Conservation (phyloP, 2,888 invertebrate species). For the Patella depressa region DNA sequence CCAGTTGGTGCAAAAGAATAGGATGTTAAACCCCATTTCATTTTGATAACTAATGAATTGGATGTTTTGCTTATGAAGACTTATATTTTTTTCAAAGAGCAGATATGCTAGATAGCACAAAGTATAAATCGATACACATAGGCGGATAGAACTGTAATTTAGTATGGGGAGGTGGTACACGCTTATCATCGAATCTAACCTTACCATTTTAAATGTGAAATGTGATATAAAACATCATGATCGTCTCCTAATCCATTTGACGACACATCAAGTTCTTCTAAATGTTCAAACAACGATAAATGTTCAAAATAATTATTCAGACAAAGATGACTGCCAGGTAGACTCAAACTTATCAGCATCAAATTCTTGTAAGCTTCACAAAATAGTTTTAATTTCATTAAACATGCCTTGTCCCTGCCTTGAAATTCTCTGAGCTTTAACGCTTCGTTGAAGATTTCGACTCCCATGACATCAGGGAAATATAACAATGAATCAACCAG, state of each 20-base stretch:
- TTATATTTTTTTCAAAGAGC: too few relatives aligned
- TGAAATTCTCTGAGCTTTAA: slow-evolving; percentile 24
- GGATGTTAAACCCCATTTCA: too few relatives aligned
- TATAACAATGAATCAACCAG: slow-evolving; percentile 37
- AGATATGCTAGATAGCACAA: too few relatives aligned
- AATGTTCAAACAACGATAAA: slow-evolving; percentile 28
- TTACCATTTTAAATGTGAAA: slow-evolving; percentile 30
- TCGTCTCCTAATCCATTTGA: slow-evolving; percentile 39
- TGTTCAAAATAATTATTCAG: slow-evolving; percentile 31
- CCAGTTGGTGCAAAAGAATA: too few relatives aligned
- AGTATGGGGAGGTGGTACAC: not conserved
- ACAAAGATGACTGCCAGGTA: slow-evolving; percentile 26
- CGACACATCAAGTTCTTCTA: slow-evolving; percentile 31
- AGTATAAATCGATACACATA: too few relatives aligned
- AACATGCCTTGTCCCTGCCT: not conserved
- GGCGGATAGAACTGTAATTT: too few relatives aligned
- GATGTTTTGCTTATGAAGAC: too few relatives aligned
- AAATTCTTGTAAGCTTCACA: slow-evolving; percentile 30
- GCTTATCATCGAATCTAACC: not conserved
- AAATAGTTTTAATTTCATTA: slow-evolving; percentile 23
- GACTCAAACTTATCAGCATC: slow-evolving; percentile 26
- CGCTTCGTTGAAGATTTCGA: slow-evolving; percentile 32
- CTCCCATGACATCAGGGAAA: slow-evolving; percentile 41
- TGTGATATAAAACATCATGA: slow-evolving; percentile 37
- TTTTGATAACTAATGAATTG: too few relatives aligned